Base-by-base conservation (phyloP, 2,888 invertebrate genomes). In the Hydrotaea diabolus region DNA sequence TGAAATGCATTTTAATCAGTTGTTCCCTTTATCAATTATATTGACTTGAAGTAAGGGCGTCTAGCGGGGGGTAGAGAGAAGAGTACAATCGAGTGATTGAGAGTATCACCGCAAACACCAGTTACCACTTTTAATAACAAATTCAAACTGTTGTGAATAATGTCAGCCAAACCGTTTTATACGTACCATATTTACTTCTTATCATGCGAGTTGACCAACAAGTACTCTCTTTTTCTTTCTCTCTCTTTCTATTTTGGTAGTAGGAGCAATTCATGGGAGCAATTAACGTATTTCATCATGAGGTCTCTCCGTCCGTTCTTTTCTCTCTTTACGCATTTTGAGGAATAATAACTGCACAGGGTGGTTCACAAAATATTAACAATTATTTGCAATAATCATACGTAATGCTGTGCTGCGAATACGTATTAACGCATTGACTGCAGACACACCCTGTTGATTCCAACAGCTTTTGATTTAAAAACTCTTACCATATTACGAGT, bases 1-100 rank as follows among this genome's bases (percentile, higher is more conserved):
- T 23, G 23, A 59, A 74, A 59, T 62, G n/a, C 74, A 74, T 74
- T 23, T 62, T 59, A 23, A 21, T 72, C 55, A 36, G n/a, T 72
- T 55, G 17, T 72, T 72, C 49, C 17, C 17, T 72, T 71, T 66
- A 69, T 69, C 46, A 49, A 46, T 49, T 49, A 13, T 69, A 69
- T 49, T 46, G 21, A 11, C 13, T 8, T 39, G 9, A 1, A 39
- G 4, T 13, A 39, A 31, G 3, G 39, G 8, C 26, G 26, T 17
- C 9, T n/a, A 39, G 49, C 3, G n/a, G n/a, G 49, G 49, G n/a
- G n/a, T n/a, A 49, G 49, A 15, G n/a, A 49, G 15, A 49, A n/a
- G n/a, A 8, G 49, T 2, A n/a, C 5, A 49, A 49, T n/a, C 31
- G 2, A 31, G 31, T 31, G 7, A 2, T 4, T 2, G 31, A 31